Base-by-base conservation (phyloP, 2,797 vertebrate species). In the Iguana delicatissima region DNA sequence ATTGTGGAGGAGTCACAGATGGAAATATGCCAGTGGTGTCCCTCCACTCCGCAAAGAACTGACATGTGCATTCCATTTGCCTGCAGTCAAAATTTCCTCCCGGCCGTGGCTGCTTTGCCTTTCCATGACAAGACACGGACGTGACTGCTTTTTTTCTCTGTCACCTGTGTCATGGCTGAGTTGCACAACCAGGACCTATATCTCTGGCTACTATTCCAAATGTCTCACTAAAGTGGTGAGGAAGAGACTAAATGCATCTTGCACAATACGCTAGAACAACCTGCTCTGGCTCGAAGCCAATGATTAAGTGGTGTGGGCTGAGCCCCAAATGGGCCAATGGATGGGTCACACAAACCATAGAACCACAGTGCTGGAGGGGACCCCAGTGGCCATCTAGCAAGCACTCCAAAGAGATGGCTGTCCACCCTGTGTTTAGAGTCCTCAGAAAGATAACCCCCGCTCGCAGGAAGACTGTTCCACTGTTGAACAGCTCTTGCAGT, bases 11-110 rank as follows among this genome's bases (percentile, higher is more conserved):
- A 74, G 38, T 89, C 88, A 89, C 76, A 69, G 52, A 76, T 50
- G 80, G 88, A 84, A 89, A 89, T n/a, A 13, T 69, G 50, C n/a
- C 1, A 26, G 69, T 74, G 80, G 69, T 82, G 80, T 84, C 59
- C 80, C 62, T n/a, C 29, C 26, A 42, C 87, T 9, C n/a, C 29
- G 6, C 52, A 59, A 46, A 83, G 26, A 32, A 59, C 38, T 46
- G 18, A 64, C 38, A 76, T 1, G 12, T 62, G 42, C 80, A 2
- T 83, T 84, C 69, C 69, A 22, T 32, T 76, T 50, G 7, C 29
- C 29, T 5, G 88, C 55, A 14, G 24, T 73, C 80, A 89, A 42
- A 57, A 5, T 76, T 76, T 83, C 69, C 69, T 84, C 42, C 69
- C 24, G 14, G 7, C 5, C 24, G 26, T 57, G 12, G 38, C 50